These are phyloP conservation scores for Apodemia zela DNA, from an alignment of 2,888 invertebrate species.

Conservation along the genomic window DNA sequence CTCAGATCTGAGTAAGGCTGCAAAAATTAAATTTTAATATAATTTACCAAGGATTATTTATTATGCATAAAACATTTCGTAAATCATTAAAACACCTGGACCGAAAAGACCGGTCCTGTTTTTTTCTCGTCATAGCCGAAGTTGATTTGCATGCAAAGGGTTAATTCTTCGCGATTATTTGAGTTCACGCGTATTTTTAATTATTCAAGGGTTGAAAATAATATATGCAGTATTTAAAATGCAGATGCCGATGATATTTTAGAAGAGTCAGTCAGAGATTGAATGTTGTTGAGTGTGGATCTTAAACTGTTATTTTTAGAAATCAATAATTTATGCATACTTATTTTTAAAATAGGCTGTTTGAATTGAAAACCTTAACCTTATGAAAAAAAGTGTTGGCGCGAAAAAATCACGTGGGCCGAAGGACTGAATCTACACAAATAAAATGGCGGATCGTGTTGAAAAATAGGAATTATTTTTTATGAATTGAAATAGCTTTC, in stretches of 20 bases:
- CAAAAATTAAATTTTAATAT: too few species aligned
- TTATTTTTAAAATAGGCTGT: not conserved
- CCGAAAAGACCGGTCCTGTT: slow-evolving; percentile 58
- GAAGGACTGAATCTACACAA: too few species aligned
- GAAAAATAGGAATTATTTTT: too few species aligned
- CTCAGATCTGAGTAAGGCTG: too few species aligned
- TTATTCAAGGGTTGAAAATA: slow-evolving; percentile 73
- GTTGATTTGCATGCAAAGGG: slow-evolving; percentile 75
- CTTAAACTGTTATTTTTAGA: slow-evolving; percentile 28
- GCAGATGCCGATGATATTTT: slow-evolving; percentile 54
- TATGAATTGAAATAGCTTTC: too few species aligned
- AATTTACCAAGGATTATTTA: not conserved
- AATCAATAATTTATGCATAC: too few species aligned
- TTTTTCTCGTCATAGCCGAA: slow-evolving; percentile 52
- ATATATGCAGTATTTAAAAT: slow-evolving; percentile 65
- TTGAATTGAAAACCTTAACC: slow-evolving; percentile 23
- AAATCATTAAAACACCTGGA: slow-evolving; percentile 69
- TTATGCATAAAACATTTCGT: slow-evolving; percentile 16
- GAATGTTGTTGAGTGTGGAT: slow-evolving; percentile 57
- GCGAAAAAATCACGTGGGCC: not conserved
- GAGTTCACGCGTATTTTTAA: slow-evolving; percentile 77
- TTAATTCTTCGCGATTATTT: slow-evolving; percentile 76
- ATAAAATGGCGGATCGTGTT: too few species aligned
- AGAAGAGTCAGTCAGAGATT: slow-evolving; percentile 57
- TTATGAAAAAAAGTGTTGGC: slow-evolving; percentile 21